phyloP scores from a whole-genome alignment of 2,888 invertebrate genomes.

The Standfussiana lucernea region DNA sequence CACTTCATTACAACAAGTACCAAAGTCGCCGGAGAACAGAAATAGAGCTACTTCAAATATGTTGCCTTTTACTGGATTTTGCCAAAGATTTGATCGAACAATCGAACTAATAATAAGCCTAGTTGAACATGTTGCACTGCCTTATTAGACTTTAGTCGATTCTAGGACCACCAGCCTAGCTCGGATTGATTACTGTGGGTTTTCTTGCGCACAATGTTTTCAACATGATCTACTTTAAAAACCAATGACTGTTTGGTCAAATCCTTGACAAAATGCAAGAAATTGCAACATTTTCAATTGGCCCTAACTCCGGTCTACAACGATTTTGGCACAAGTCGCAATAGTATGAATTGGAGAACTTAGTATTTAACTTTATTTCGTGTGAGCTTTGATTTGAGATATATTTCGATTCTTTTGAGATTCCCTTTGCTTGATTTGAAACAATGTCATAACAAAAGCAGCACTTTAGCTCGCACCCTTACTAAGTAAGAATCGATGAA shows the following conservation, averaged over 20 bases:
- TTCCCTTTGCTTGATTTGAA: no score
- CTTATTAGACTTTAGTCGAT: background rate
- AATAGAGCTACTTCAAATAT: background rate
- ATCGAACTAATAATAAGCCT: background rate
- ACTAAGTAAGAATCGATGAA: background rate
- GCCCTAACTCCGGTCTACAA: background rate
- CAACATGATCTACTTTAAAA: background rate
- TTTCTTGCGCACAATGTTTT: background rate
- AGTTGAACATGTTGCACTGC: background rate
- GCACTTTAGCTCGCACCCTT: background rate
- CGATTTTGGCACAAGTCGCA: background rate
- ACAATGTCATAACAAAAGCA: background rate
- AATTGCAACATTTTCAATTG: background rate
- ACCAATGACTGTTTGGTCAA: background rate
- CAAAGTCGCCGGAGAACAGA: background rate
- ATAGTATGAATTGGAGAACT: background rate
- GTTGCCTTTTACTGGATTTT: background rate
- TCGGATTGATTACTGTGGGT: background rate
- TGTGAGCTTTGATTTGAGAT: background rate
- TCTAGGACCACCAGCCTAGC: background rate
- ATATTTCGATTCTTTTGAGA: no score
- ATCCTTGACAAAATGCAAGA: background rate
- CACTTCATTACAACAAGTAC: no score
- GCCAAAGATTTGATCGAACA: background rate
- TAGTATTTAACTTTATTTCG: no score